These are phyloP conservation scores for Trichogramma dendrolimi DNA, from an alignment of 2,888 invertebrate species.

Conservation along the genomic window DNA sequence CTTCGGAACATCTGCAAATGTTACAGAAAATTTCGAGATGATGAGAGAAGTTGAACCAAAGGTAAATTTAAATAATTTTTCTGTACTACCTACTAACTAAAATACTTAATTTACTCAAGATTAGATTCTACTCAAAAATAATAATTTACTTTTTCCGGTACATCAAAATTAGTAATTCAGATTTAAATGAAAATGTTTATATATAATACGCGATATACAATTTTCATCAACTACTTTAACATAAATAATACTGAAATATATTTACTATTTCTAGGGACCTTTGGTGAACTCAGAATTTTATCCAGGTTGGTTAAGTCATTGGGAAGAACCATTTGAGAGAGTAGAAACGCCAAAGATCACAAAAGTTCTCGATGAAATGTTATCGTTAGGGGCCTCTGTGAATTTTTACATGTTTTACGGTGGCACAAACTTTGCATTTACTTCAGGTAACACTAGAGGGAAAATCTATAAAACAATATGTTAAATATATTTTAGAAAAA, in stretches of 20 bases:
- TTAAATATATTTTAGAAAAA: not conserved
- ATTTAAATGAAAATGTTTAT: no score
- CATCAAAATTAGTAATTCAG: no score
- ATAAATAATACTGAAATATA: not conserved
- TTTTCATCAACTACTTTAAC: no score
- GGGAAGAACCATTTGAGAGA: slow-evolving; percentile 68
- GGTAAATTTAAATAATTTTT: slow-evolving; percentile 32
- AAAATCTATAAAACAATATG: not conserved
- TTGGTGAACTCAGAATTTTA: slow-evolving; percentile 88
- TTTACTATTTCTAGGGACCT: slow-evolving; percentile 60
- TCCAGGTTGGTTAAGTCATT: slow-evolving; percentile 89
- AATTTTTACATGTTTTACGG: slow-evolving; percentile 92
- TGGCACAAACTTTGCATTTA: slow-evolving; percentile 80
- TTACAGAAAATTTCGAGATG: slow-evolving; percentile 50
- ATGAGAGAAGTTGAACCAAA: slow-evolving; percentile 56
- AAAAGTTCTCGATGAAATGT: slow-evolving; percentile 43
- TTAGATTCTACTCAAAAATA: no score
- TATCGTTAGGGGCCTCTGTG: slow-evolving; percentile 58
- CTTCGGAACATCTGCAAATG: slow-evolving; percentile 58
- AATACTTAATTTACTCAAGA: no score
- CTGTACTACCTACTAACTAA: no score
- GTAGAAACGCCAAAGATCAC: slow-evolving; percentile 54
- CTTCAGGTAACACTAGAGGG: slow-evolving; percentile 37
- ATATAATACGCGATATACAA: no score
- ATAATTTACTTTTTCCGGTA: no score